phyloP scores from a whole-genome alignment of 2,113 vertebrate genomes.

The Entomyzon cyanotis region DNA sequence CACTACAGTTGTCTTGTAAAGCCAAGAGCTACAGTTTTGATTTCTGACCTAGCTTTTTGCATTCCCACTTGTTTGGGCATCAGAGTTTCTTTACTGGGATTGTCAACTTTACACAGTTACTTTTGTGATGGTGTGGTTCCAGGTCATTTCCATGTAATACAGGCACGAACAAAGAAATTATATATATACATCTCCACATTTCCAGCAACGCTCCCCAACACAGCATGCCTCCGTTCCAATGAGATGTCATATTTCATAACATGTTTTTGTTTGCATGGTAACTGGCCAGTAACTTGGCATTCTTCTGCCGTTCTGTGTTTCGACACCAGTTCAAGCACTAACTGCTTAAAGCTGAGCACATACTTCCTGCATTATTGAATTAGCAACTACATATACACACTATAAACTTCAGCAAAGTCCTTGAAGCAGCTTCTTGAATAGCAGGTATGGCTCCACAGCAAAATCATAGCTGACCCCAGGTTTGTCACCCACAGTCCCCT shows the following conservation, averaged over 20 bases:
- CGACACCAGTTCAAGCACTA: neutral
- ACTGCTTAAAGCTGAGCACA: neutral
- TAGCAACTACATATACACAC: neutral
- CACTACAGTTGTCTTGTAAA: neutral
- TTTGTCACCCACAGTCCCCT: neutral
- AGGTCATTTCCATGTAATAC: neutral
- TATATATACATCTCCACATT: neutral
- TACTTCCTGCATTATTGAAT: neutral
- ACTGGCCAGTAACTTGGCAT: conserved; percentile 51
- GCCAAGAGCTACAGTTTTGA: neutral
- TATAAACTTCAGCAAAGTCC: neutral
- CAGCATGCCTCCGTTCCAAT: neutral
- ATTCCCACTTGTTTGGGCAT: neutral
- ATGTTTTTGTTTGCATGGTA: conserved; percentile 63
- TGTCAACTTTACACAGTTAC: neutral
- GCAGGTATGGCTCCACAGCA: neutral
- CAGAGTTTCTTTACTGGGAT: neutral
- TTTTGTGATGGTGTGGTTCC: neutral
- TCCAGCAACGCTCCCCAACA: conserved; percentile 7
- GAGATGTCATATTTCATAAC: conserved; percentile 41
- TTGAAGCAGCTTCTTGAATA: neutral
- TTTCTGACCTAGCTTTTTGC: neutral
- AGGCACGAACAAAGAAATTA: neutral
- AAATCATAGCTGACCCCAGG: neutral
- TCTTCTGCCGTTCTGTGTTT: neutral